Conservation (phyloP, 1,140 invertebrate genomes). For the Brachionus manjavacas region DNA sequence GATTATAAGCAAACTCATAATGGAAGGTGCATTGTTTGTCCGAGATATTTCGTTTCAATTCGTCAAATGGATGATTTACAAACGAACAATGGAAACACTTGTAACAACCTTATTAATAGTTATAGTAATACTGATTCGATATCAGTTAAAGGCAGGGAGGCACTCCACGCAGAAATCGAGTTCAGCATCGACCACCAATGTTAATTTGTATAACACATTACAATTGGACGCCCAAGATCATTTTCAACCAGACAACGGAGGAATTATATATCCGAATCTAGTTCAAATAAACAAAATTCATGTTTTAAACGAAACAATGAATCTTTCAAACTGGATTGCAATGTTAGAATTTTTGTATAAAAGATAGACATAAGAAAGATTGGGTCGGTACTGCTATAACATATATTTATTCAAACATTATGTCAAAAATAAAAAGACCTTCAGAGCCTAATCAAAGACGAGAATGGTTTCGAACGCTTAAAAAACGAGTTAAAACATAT, state of each 20-base stretch:
- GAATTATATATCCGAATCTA: not conserved
- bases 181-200: not conserved
- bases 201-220: not conserved
- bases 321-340: not conserved
- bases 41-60: not conserved
- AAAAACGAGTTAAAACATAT: slow-evolving; percentile 4
- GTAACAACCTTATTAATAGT: not conserved
- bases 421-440: not conserved
- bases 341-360: not conserved
- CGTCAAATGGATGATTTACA: not conserved
- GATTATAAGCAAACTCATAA: not conserved
- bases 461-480: not conserved
- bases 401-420: not conserved
- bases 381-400: not conserved
- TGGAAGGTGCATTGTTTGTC: not conserved
- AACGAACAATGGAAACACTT: not conserved
- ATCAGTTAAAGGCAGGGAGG: not conserved
- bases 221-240: not conserved
- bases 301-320: not conserved
- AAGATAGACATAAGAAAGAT: not conserved
- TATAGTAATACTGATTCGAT: not conserved
- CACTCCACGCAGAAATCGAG: not conserved
- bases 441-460: not conserved
- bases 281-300: not conserved
- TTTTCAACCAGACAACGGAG: not conserved